Evolutionary conservation across 2,888 invertebrate species (phyloP).

Genomic region (Cerastis rubricosa): DNA sequence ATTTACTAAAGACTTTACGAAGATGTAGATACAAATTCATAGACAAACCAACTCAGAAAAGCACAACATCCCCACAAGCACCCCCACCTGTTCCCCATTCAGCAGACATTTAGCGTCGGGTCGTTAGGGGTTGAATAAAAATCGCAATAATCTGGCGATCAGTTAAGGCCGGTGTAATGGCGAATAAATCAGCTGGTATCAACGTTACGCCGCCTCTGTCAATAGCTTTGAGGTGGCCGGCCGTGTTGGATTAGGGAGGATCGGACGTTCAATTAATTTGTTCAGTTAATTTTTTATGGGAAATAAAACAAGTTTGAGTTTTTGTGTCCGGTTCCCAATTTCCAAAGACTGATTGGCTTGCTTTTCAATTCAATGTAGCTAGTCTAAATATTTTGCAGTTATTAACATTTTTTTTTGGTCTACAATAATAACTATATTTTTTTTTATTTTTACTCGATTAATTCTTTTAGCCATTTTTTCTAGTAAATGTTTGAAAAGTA

Average conservation of each 20-base stretch:
- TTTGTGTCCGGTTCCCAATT: neutral
- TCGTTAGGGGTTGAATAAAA: conserved; percentile 78
- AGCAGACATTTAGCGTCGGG: conserved; percentile 57
- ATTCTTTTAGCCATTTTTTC: neutral
- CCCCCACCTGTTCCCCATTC: conserved; percentile 12
- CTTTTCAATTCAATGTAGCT: neutral
- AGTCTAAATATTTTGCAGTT: no score
- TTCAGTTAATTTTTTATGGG: neutral
- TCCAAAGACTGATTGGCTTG: no score
- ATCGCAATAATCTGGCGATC: conserved; percentile 82
- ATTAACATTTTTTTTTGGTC: no score
- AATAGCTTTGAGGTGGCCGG: conserved; percentile 83
- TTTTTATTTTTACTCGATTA: neutral
- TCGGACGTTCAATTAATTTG: conserved; percentile 47
- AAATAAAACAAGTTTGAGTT: no score
- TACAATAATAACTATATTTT: no score
- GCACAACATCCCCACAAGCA: conserved; percentile 5
- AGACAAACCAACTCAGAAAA: conserved; percentile 2
- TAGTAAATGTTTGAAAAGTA: neutral
- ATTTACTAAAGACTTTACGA: no score
- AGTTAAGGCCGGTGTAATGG: conserved; percentile 87
- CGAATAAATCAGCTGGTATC: conserved; percentile 88
- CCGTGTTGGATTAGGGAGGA: conserved; percentile 70
- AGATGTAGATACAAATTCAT: neutral
- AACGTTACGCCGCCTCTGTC: conserved; percentile 86